Conservation (phyloP, 23 tunicate genomes). For the Botrylloides violaceus region DNA sequence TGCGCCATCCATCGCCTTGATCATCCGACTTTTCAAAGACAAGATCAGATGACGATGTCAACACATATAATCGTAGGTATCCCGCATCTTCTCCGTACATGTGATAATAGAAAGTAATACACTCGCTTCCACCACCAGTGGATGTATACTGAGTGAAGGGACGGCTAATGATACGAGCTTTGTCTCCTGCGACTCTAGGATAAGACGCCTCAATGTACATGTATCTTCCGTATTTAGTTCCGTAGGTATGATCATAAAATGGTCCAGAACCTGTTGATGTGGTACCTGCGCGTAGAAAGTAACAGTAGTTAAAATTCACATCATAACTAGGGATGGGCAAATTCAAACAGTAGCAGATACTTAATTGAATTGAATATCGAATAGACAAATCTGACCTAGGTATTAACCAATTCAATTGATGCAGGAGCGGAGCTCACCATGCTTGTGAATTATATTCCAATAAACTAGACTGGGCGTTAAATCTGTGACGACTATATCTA, state of each 20-base stretch:
- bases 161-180: slow-evolving; percentile 60
- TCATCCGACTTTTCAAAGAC: slow-evolving; percentile 39
- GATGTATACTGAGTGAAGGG: slow-evolving; percentile 43
- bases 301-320: too few species aligned
- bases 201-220: slow-evolving; percentile 79
- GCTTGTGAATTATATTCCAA: too few species aligned
- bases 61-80: slow-evolving; percentile 41
- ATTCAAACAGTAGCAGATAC: too few species aligned
- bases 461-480: too few species aligned
- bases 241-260: slow-evolving; percentile 90
- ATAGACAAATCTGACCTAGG: too few species aligned
- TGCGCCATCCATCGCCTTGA: slow-evolving; percentile 95
- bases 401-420: too few species aligned
- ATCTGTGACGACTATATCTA: too few species aligned
- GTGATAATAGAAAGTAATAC: slow-evolving; percentile 84
- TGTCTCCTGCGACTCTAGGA: slow-evolving; percentile 54
- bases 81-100: slow-evolving; percentile 85
- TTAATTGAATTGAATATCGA: too few species aligned
- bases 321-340: too few species aligned
- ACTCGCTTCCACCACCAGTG: slow-evolving; percentile 55
- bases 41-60: slow-evolving; percentile 12
- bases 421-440: too few species aligned
- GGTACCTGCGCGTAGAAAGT: too few species aligned
- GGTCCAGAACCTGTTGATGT: slow-evolving; percentile 63
- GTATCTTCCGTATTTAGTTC: slow-evolving; percentile 85